These are phyloP conservation scores for Megalonaias nervosa DNA, from an alignment of 1,140 invertebrate species.

Conservation along the genomic window DNA sequence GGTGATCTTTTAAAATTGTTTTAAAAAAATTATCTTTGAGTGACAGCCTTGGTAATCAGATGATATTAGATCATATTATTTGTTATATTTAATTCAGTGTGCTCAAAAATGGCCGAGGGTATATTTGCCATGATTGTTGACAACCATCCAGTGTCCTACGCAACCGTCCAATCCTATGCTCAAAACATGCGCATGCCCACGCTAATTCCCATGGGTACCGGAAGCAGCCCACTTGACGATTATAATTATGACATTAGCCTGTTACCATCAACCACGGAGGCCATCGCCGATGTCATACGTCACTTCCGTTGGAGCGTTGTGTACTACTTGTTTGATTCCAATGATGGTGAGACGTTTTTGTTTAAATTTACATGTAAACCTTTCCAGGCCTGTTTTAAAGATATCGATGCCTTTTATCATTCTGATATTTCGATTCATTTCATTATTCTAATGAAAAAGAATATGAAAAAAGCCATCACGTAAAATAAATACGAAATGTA, in stretches of 20 bases:
- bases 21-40: too few relatives aligned
- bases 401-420: too few relatives aligned
- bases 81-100: slow-evolving; percentile 18
- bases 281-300: slow-evolving; percentile 18
- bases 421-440: too few relatives aligned
- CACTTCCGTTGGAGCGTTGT: slow-evolving; percentile 25
- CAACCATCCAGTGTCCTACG: slow-evolving; percentile 23
- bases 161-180: slow-evolving; percentile 33
- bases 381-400: too few relatives aligned
- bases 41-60: too few relatives aligned
- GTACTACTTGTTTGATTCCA: slow-evolving; percentile 34
- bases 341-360: slow-evolving; percentile 24
- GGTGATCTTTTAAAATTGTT: too few relatives aligned
- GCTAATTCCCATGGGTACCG: slow-evolving; percentile 23
- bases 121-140: slow-evolving; percentile 27
- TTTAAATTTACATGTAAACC: neutral
- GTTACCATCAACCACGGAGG: slow-evolving; percentile 31
- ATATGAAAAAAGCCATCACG: too few relatives aligned
- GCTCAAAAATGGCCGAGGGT: slow-evolving; percentile 14
- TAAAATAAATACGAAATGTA: too few relatives aligned
- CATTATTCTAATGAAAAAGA: too few relatives aligned
- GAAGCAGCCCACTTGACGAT: slow-evolving; percentile 18
- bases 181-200: slow-evolving; percentile 29
- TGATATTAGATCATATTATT: too few relatives aligned
- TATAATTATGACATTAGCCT: slow-evolving; percentile 34